Conservation (phyloP, 2,113 vertebrate species). For the Opisthocomus hoazin region DNA sequence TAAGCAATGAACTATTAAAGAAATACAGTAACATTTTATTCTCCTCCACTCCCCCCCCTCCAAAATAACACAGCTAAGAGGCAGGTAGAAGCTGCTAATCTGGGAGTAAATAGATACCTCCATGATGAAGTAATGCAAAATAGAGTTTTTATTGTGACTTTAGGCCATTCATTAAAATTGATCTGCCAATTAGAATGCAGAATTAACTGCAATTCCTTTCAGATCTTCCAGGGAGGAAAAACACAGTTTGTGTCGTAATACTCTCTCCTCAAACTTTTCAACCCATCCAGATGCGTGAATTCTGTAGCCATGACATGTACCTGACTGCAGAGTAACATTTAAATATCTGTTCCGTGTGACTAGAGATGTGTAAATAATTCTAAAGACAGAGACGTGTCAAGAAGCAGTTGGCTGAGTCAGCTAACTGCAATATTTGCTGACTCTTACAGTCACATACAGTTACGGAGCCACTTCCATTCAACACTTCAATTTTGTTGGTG, state of each 20-base stretch:
- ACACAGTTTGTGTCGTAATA: constrained; percentile 48
- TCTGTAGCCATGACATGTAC: not conserved
- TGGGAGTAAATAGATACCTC: not conserved
- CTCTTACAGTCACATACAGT: not conserved
- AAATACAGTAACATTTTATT: not conserved
- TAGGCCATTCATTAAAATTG: constrained; percentile 64
- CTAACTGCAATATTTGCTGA: constrained; percentile 43
- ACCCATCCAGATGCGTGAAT: not conserved
- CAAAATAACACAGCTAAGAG: not conserved
- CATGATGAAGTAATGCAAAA: constrained; percentile 38
- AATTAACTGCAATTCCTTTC: constrained; percentile 50
- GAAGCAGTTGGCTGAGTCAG: constrained; percentile 46
- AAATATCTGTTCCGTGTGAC: constrained; percentile 28
- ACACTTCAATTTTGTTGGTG: not conserved
- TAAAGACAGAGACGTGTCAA: constrained; percentile 33
- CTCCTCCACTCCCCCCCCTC: not conserved
- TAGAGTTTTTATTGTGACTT: constrained; percentile 15
- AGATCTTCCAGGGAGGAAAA: constrained; percentile 56
- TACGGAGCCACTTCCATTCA: not conserved
- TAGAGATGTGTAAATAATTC: constrained; percentile 27
- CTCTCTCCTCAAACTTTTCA: constrained; percentile 43
- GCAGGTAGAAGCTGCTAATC: constrained; percentile 14
- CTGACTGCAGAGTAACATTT: not conserved
- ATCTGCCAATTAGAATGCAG: constrained; percentile 51
- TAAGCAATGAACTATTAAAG: not conserved